These are phyloP conservation scores for Campoplex capitator DNA, from an alignment of 2,888 invertebrate genomes.

Conservation along the genomic window DNA sequence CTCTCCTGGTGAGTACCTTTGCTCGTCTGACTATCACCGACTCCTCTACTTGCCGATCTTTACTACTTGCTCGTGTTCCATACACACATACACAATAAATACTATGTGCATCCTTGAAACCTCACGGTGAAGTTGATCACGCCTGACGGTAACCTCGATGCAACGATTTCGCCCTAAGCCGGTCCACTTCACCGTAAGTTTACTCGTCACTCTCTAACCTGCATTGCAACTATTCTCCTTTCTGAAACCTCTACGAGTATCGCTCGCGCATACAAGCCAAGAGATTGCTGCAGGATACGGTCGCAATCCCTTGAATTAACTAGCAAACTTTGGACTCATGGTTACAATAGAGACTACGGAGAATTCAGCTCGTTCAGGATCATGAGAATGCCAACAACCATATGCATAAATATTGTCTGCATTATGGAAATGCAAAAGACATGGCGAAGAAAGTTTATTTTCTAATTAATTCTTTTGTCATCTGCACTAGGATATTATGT, in stretches of 20 bases:
- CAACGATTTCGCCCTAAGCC: constrained; percentile 30
- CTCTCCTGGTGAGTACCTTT: constrained; percentile 31
- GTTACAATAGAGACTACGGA: constrained; percentile 29
- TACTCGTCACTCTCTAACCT: neutral
- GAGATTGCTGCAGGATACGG: constrained; percentile 36
- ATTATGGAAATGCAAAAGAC: neutral
- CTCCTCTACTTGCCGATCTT: constrained; percentile 34
- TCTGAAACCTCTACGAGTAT: neutral
- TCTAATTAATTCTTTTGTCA: neutral
- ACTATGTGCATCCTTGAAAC: neutral
- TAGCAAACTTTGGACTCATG: constrained; percentile 52
- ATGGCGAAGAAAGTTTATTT: neutral
- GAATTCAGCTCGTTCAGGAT: neutral
- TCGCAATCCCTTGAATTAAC: constrained; percentile 48
- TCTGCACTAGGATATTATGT: neutral
- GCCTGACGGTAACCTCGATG: constrained; percentile 2
- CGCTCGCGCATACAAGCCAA: constrained; percentile 1
- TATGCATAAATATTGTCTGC: constrained; percentile 27
- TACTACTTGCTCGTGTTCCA: constrained; percentile 18
- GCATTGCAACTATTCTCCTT: neutral
- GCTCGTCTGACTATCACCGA: constrained; percentile 13
- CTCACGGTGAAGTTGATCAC: constrained; percentile 49
- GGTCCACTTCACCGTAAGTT: constrained; percentile 41
- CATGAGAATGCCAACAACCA: constrained; percentile 19
- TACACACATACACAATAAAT: neutral